Evolutionary conservation across 2,888 invertebrate genomes (phyloP).

Genomic region (Mayetiola destructor): DNA sequence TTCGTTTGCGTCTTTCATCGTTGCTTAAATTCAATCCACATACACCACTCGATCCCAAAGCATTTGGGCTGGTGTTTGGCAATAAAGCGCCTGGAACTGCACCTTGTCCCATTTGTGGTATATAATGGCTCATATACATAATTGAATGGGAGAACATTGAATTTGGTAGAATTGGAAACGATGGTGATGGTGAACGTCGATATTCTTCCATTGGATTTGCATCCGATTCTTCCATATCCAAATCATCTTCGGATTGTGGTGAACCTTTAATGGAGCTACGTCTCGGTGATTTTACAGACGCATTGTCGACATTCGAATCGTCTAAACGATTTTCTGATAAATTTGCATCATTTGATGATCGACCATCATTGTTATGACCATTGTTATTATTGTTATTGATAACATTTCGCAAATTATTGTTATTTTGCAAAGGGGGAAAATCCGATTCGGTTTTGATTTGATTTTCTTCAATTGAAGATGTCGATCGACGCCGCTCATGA

Average conservation of each 20-base stretch:
- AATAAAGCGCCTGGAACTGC: background rate
- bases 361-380: slow-evolving; percentile 13
- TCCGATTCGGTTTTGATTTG: slow-evolving; percentile 17
- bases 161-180: slow-evolving; percentile 73
- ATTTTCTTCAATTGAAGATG: slow-evolving; percentile 15
- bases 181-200: slow-evolving; percentile 36
- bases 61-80: slow-evolving; percentile 23
- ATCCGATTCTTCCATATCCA: slow-evolving; percentile 35
- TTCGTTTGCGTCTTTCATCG: slow-evolving; percentile 86
- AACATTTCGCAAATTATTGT: slow-evolving; percentile 9
- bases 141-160: slow-evolving; percentile 81
- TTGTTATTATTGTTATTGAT: slow-evolving; percentile 21
- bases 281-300: slow-evolving; percentile 33
- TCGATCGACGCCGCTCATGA: slow-evolving; percentile 31
- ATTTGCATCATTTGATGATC: slow-evolving; percentile 17
- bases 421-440: slow-evolving; percentile 11
- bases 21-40: slow-evolving; percentile 51
- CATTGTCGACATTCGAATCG: slow-evolving; percentile 23
- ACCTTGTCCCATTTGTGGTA: slow-evolving; percentile 45
- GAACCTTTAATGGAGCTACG: slow-evolving; percentile 21
- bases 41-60: slow-evolving; percentile 43
- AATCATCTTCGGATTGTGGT: slow-evolving; percentile 28
- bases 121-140: slow-evolving; percentile 85
- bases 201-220: slow-evolving; percentile 32
- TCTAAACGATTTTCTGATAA: slow-evolving; percentile 19